Conservation (phyloP, 1,140 invertebrate species). For the Penaeus vannamei region DNA sequence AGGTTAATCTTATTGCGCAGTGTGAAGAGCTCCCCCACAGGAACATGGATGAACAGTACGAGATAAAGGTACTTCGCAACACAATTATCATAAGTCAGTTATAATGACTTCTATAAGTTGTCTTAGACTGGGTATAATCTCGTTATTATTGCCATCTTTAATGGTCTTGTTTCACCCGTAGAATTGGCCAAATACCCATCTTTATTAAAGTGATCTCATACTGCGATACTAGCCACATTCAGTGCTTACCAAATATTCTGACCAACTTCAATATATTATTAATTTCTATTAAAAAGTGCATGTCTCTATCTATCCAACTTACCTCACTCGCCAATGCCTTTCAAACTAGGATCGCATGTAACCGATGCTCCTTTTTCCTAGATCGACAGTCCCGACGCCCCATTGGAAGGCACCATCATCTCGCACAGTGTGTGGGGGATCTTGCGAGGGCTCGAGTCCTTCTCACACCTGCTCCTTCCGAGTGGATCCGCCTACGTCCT, state of each 20-base stretch:
- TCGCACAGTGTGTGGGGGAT: constrained; percentile 71
- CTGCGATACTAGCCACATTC: no score
- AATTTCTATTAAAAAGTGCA: no score
- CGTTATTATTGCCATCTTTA: not conserved
- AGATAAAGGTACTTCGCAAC: constrained; percentile 70
- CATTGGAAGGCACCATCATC: constrained; percentile 54
- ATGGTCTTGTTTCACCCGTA: not conserved
- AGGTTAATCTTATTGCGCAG: constrained; percentile 74
- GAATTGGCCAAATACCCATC: no score
- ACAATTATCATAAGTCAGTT: not conserved
- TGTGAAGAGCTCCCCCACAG: constrained; percentile 77
- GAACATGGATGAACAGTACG: constrained; percentile 83
- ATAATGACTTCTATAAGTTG: not conserved
- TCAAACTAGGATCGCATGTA: not conserved
- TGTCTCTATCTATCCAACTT: not conserved
- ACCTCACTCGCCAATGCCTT: not conserved
- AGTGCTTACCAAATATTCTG: no score
- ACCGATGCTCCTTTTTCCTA: constrained; percentile 36
- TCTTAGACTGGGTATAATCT: not conserved
- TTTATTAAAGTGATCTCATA: no score
- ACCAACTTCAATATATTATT: no score
- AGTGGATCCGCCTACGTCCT: constrained; percentile 68
- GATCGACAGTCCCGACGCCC: constrained; percentile 64
- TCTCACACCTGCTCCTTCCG: constrained; percentile 72
- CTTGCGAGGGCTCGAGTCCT: constrained; percentile 72